Conservation (phyloP, 2,888 invertebrate species). For the Schrankia costaestrigalis region DNA sequence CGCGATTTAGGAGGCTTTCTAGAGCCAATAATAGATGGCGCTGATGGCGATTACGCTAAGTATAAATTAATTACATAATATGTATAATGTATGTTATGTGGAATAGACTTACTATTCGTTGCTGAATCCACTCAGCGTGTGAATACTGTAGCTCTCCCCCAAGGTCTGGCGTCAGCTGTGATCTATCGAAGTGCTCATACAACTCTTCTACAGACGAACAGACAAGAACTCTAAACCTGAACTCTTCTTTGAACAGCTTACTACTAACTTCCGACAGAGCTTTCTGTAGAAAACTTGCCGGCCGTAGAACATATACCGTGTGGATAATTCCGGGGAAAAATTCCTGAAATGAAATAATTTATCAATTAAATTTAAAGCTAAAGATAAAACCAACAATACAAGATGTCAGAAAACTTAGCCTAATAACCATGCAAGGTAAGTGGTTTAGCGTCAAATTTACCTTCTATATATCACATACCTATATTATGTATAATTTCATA, state of each 20-base stretch:
- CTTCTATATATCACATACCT: too few species aligned
- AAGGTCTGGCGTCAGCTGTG: constrained; percentile 93
- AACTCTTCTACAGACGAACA: constrained; percentile 93
- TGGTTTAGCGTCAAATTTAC: too few species aligned
- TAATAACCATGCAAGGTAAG: too few species aligned
- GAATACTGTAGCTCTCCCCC: constrained; percentile 94
- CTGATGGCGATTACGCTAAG: too few species aligned
- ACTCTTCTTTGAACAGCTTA: constrained; percentile 94
- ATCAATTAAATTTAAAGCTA: not conserved
- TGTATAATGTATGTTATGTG: too few species aligned
- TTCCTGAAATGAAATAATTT: constrained; percentile 80
- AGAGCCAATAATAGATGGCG: too few species aligned
- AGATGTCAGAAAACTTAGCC: too few species aligned
- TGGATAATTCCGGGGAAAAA: constrained; percentile 97
- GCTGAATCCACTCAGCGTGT: constrained; percentile 98
- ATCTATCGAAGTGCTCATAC: constrained; percentile 90
- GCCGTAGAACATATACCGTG: constrained; percentile 95
- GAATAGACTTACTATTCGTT: constrained; percentile 94
- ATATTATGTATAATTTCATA: too few species aligned
- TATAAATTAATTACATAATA: too few species aligned
- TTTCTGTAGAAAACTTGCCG: constrained; percentile 96
- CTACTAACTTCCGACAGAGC: constrained; percentile 97
- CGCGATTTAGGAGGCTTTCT: too few species aligned
- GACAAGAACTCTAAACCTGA: constrained; percentile 93
- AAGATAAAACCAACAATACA: too few species aligned